Conservation (phyloP, 2,113 vertebrate genomes). For the Sphyrna mokarran region DNA sequence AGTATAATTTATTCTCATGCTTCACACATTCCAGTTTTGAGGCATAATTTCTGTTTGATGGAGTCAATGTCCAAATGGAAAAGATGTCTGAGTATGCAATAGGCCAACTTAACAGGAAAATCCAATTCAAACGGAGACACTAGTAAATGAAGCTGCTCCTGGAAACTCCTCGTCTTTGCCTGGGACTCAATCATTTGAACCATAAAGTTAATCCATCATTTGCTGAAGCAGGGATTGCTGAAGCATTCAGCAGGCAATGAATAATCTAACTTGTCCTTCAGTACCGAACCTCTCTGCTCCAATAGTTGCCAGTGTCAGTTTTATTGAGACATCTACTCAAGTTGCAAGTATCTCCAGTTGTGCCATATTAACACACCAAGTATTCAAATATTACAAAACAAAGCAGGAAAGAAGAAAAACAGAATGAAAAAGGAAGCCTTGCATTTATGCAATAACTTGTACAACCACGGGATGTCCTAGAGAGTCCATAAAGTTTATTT, state of each 20-base stretch:
- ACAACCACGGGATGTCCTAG: background rate
- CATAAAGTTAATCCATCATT: background rate
- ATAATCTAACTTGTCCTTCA: background rate
- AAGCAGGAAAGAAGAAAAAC: background rate
- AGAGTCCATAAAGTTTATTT: background rate
- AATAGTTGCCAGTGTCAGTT: background rate
- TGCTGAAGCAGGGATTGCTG: background rate
- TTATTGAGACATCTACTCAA: background rate
- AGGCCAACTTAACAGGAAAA: background rate
- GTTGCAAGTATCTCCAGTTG: background rate
- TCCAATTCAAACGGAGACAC: background rate
- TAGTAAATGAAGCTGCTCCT: background rate
- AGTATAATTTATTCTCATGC: background rate
- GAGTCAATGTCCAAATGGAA: background rate
- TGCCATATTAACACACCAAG: background rate
- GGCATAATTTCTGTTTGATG: background rate
- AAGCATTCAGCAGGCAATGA: background rate
- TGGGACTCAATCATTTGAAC: background rate
- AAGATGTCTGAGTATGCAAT: background rate
- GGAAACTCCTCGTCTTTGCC: background rate
- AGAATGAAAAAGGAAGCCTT: background rate
- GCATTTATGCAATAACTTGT: background rate
- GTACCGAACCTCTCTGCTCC: background rate
- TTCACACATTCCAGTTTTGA: background rate
- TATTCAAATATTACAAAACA: background rate